Conservation (phyloP, 2,113 vertebrate species). For the Ageneiosus marmoratus region DNA sequence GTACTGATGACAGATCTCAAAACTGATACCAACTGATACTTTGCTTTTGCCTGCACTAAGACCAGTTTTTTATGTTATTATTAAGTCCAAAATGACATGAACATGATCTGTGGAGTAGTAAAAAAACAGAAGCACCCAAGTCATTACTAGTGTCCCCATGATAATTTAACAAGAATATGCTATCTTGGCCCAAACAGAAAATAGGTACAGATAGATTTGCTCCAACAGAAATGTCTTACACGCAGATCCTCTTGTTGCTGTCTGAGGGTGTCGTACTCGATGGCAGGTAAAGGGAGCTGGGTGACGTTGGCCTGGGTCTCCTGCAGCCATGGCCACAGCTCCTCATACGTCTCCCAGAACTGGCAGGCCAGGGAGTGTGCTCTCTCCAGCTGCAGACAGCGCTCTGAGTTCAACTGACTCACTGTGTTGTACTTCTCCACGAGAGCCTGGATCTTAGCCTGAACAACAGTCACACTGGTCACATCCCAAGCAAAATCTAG, state of each 20-base stretch:
- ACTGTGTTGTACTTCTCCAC: constrained; percentile 82
- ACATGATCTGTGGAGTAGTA: not conserved
- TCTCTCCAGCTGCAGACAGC: constrained; percentile 91
- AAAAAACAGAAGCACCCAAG: not conserved
- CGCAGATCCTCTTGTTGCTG: constrained; percentile 95
- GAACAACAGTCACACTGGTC: constrained; percentile 42
- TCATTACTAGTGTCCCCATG: not conserved
- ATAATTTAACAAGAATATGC: not conserved
- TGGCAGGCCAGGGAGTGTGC: constrained; percentile 90
- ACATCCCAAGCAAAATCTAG: not conserved
- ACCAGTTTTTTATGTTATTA: not conserved
- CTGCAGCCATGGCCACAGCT: constrained; percentile 93
- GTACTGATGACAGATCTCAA: not conserved
- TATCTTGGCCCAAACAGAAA: not conserved
- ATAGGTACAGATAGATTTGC: not conserved
- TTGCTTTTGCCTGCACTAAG: no score
- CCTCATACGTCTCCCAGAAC: constrained; percentile 97
- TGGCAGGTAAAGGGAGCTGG: constrained; percentile 84
- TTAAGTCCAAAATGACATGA: not conserved
- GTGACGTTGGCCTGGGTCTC: constrained; percentile 83
- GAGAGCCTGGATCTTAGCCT: constrained; percentile 83
- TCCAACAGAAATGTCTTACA: constrained; percentile 71
- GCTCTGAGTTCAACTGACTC: constrained; percentile 92
- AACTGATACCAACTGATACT: not conserved
- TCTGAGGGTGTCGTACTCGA: constrained; percentile 90